These are phyloP conservation scores for Morinoia aosen DNA, from an alignment of 2,888 invertebrate genomes.

Conservation along the genomic window DNA sequence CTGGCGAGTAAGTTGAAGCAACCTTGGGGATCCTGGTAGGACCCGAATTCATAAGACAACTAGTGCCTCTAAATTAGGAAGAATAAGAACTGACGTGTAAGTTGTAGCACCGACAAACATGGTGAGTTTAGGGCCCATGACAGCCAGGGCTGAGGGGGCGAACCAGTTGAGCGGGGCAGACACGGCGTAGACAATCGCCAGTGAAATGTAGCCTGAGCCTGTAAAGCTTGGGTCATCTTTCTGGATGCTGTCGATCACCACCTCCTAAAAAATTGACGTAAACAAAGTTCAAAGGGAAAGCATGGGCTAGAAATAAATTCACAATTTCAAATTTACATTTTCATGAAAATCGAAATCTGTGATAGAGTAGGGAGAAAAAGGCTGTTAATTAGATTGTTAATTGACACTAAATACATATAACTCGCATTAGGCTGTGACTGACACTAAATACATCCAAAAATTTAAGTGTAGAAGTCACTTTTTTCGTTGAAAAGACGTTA, in stretches of 20 bases:
- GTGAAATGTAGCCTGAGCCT: slow-evolving; percentile 89
- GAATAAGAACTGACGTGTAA: slow-evolving; percentile 61
- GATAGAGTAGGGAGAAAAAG: background rate
- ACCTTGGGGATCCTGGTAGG: too few species aligned
- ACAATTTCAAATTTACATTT: background rate
- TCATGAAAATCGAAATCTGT: background rate
- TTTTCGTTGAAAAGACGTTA: background rate
- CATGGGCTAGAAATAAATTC: background rate
- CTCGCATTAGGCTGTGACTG: background rate
- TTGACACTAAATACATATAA: too few species aligned
- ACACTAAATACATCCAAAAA: background rate
- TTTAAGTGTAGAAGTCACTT: background rate
- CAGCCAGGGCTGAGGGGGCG: slow-evolving; percentile 89
- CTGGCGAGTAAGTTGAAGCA: slow-evolving; percentile 72
- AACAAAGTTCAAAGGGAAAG: background rate
- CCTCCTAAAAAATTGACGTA: slow-evolving; percentile 79
- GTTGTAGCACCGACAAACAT: slow-evolving; percentile 86
- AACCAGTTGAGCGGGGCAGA: slow-evolving; percentile 94
- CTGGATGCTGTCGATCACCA: slow-evolving; percentile 85
- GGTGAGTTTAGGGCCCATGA: slow-evolving; percentile 87
- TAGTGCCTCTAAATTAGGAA: background rate
- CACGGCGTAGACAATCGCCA: slow-evolving; percentile 92
- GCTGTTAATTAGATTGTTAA: background rate
- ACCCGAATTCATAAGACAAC: background rate
- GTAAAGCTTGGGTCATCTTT: slow-evolving; percentile 80